Base-by-base conservation (phyloP, 2,797 vertebrate genomes). In the Brachyalestes nurse region DNA sequence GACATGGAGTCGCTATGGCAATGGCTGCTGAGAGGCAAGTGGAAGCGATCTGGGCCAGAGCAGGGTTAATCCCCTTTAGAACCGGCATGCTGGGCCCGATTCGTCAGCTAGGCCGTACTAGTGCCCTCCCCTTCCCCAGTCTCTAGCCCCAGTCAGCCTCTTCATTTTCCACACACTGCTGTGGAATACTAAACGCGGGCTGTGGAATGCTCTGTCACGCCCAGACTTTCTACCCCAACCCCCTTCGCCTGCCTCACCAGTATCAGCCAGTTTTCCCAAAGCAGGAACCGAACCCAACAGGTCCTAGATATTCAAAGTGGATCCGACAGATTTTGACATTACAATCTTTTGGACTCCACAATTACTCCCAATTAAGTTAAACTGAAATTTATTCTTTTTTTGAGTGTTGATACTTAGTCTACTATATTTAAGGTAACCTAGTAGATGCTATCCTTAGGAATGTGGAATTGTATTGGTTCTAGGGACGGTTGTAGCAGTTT, bases 51-150 rank as follows among this genome's bases (percentile, higher is more conserved):
- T 79, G 84, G 84, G 85, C 85, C 89, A 92, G 67, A 89, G 89
- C 78, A 85, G 93, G 96, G 96, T 96, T 97, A 97, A 97, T 98
- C 97, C 96, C 91, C 85, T 91, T 91, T 88, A 89, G 93, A 92
- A 93, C 94, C 93, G 91, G 91, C 92, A 91, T 89, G 87, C 80
- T 40, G 89, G 92, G 72, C 90, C 93, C 92, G 89, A 93, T 95
- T 92, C 93, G 93, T 92, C 93, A 94, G 93, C 81, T 87, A 90
- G 87, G 78, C 89, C 88, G 80, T 92, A 93, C 93, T 92, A 93
- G 90, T 93, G 93, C 28, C 69, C 78, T 86, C 92, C 93, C 93
- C 90, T 92, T 69, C 93, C 17, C 1, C 87, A 93, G 12, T 38
- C 62, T 19, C 25, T 5, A 23, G 55, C 94, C 94, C 93, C 94